Evolutionary conservation across 2,888 invertebrate species (phyloP).

Genomic region (Parnassius glacialis): DNA sequence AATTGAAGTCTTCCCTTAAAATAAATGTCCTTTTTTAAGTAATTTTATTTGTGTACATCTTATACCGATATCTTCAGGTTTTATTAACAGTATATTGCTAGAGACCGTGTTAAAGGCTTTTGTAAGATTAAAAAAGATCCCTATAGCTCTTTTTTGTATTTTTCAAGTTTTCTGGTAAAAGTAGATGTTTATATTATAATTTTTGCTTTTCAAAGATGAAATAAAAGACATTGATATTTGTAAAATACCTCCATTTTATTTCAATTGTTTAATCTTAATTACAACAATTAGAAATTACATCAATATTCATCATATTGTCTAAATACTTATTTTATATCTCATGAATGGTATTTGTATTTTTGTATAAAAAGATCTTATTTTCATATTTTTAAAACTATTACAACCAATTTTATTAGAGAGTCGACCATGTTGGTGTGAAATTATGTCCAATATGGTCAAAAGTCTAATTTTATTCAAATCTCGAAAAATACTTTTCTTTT

Average conservation of each 20-base stretch:
- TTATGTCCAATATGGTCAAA: conserved; percentile 63
- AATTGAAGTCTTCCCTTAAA: too few relatives aligned
- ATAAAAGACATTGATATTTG: conserved; percentile 1
- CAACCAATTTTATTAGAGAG: conserved; percentile 66
- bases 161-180: too few relatives aligned
- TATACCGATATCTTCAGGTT: too few relatives aligned
- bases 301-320: conserved; percentile 60
- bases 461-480: conserved; percentile 56
- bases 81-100: too few relatives aligned
- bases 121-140: too few relatives aligned
- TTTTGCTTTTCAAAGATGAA: too few relatives aligned
- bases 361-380: conserved; percentile 38
- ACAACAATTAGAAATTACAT: conserved; percentile 51
- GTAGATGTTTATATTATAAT: too few relatives aligned
- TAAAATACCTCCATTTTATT: conserved; percentile 67
- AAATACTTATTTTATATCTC: conserved; percentile 53
- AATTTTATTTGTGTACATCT: too few relatives aligned
- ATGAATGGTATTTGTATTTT: conserved; percentile 35
- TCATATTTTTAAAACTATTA: conserved; percentile 43
- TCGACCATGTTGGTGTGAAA: conserved; percentile 61
- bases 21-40: too few relatives aligned
- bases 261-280: conserved; percentile 63
- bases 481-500: conserved; percentile 39
- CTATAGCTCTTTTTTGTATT: too few relatives aligned
- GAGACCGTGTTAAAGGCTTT: too few relatives aligned